Conservation (phyloP, 2,113 vertebrate genomes). For the Engystomops pustulosus region DNA sequence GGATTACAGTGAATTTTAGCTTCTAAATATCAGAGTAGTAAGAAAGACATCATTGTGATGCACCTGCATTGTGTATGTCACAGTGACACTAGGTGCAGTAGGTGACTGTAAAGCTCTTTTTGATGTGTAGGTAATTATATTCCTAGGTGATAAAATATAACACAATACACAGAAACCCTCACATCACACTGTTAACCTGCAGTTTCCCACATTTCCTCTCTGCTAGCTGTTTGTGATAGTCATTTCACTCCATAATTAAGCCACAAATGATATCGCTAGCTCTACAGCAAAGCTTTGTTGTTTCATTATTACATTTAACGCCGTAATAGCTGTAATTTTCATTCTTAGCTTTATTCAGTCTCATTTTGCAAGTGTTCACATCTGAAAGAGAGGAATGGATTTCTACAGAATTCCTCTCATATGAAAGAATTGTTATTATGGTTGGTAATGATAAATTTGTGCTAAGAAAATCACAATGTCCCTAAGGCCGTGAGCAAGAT, state of each 20-base stretch:
- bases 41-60: background rate
- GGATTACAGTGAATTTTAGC: slow-evolving; percentile 9
- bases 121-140: slow-evolving; percentile 19
- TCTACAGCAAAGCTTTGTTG: slow-evolving; percentile 12
- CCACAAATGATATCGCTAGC: slow-evolving; percentile 18
- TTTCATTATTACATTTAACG: slow-evolving; percentile 27
- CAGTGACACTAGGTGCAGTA: background rate
- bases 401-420: background rate
- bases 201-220: slow-evolving; percentile 6
- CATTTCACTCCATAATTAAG: slow-evolving; percentile 17
- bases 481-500: background rate
- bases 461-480: background rate
- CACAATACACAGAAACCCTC: slow-evolving; percentile 15
- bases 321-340: slow-evolving; percentile 38
- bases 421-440: background rate
- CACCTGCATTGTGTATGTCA: slow-evolving; percentile 14
- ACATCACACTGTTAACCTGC: background rate
- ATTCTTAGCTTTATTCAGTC: background rate
- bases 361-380: background rate
- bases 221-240: background rate
- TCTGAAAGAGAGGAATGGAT: background rate
- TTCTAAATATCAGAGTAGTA: background rate
- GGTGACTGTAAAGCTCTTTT: background rate
- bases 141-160: slow-evolving; percentile 13
- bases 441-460: background rate